A percentile compares a stretch with the other conserved stretches of the same genome.
Conservation (phyloP, 2,888 invertebrate genomes). For the Himalopsyche tibetana region DNA sequence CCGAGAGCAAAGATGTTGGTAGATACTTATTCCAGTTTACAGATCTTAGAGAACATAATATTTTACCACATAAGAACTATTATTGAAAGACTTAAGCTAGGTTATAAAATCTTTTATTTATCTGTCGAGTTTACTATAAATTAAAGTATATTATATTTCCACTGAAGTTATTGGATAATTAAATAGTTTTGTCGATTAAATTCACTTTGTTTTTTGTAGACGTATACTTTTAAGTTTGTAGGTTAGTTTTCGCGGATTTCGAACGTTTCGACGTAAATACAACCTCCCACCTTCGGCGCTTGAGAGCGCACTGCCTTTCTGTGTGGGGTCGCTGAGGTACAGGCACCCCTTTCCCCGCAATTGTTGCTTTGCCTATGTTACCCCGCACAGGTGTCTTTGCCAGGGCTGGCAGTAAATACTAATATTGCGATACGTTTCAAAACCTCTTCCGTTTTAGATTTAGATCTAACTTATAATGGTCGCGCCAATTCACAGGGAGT, state of each 20-base stretch:
- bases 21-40: constrained; percentile 13
- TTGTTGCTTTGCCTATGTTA: not conserved
- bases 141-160: not conserved
- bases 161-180: not conserved
- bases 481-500: no score
- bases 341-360: constrained; percentile 24
- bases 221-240: constrained; percentile 28
- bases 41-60: not conserved
- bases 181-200: not conserved
- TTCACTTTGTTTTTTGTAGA: constrained; percentile 18
- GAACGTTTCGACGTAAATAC: not conserved
- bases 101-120: no score
- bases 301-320: constrained; percentile 42
- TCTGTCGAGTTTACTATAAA: not conserved
- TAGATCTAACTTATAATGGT: no score
- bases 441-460: no score
- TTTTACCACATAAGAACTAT: constrained; percentile 1
- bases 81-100: not conserved
- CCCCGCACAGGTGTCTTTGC: constrained; percentile 36
- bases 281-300: constrained; percentile 42
- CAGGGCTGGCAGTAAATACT: not conserved
- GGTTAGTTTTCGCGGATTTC: constrained; percentile 38
- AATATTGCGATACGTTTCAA: no score
- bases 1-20: not conserved
- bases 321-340: constrained; percentile 32